Evolutionary conservation across 2,113 vertebrate species (phyloP).

Genomic region (Anhinga anhinga): DNA sequence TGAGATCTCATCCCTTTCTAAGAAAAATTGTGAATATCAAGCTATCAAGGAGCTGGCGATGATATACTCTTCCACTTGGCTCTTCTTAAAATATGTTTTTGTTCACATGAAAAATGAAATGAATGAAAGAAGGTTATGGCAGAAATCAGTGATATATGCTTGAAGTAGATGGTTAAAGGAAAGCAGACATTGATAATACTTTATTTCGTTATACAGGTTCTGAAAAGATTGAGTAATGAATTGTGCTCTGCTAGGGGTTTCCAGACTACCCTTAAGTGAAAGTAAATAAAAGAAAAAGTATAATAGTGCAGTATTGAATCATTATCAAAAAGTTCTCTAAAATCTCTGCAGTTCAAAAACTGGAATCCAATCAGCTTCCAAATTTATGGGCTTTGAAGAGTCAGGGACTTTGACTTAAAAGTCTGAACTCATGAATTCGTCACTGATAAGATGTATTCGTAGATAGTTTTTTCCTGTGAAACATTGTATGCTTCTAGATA

Average conservation of each 20-base stretch:
- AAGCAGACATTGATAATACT: background rate
- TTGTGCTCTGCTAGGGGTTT: background rate
- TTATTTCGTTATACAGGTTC: background rate
- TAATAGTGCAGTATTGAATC: background rate
- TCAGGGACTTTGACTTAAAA: background rate
- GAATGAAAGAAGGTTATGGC: background rate
- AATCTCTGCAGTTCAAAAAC: background rate
- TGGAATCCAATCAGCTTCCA: background rate
- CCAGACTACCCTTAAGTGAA: background rate
- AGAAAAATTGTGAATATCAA: background rate
- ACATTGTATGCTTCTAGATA: background rate
- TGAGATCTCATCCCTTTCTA: background rate
- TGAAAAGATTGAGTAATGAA: constrained; percentile 3
- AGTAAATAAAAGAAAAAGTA: background rate
- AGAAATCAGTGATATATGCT: background rate
- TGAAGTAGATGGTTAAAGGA: background rate
- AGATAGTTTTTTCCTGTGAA: background rate
- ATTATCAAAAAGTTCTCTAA: background rate
- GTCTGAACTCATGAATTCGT: background rate
- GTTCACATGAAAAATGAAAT: background rate
- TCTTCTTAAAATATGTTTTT: background rate
- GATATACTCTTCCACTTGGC: background rate
- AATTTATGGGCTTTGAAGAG: background rate
- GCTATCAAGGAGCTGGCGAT: background rate
- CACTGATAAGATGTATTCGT: background rate